Conservation (phyloP, 2,888 invertebrate species). For the Lithophane semibrunnea region DNA sequence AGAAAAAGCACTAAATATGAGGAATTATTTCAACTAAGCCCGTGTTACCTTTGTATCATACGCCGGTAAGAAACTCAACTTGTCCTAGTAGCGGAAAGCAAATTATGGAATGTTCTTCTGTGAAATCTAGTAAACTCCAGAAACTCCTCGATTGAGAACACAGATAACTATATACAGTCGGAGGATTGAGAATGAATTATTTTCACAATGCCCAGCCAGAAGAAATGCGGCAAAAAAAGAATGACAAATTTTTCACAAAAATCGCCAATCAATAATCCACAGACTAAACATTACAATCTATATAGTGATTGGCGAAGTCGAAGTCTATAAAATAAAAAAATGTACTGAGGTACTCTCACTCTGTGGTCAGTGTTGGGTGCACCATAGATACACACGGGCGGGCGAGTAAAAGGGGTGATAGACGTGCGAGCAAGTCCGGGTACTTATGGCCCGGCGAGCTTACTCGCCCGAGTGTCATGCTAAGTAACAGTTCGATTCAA, state of each 20-base stretch:
- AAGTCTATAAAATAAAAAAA: no score
- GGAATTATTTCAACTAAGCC: background rate
- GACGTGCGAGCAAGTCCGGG: no score
- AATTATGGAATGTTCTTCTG: background rate
- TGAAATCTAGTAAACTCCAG: background rate
- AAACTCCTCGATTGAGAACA: background rate
- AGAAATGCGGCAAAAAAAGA: background rate
- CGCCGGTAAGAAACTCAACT: conserved; percentile 6
- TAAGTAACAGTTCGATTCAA: no score
- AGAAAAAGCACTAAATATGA: background rate
- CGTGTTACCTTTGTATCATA: conserved; percentile 33
- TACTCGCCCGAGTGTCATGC: no score
- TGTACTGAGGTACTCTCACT: no score
- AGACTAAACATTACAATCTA: no score
- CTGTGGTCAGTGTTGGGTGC: no score
- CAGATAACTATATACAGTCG: no score
- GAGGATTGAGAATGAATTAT: background rate
- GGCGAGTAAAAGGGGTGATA: no score
- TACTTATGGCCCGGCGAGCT: no score
- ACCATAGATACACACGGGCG: no score
- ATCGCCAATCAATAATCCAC: conserved; percentile 22
- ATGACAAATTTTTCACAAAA: conserved; percentile 7
- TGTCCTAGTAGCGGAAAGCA: background rate
- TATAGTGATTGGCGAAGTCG: no score
- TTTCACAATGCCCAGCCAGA: conserved; percentile 2